Percentiles rank a stretch among this genome's conserved stretches.
Conservation (phyloP, 2,797 vertebrate genomes). For the Alosa sapidissima region DNA sequence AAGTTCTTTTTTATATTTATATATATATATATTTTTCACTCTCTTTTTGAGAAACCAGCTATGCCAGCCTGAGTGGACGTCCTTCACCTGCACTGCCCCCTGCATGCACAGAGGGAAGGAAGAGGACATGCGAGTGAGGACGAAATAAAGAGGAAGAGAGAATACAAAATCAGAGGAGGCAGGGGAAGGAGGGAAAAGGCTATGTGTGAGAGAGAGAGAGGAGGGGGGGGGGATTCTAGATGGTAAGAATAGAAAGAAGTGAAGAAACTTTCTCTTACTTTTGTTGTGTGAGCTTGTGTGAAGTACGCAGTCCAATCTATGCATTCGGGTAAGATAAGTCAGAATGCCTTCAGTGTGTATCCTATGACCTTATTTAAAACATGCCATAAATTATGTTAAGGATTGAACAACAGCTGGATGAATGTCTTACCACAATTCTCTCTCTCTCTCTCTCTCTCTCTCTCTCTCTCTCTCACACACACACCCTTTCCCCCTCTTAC, state of each 20-base stretch:
- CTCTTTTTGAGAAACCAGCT: neutral
- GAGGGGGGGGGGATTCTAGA: neutral
- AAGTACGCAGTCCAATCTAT: neutral
- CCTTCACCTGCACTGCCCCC: slow-evolving; percentile 4
- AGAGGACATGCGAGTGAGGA: neutral
- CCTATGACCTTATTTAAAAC: neutral
- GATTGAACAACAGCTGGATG: neutral
- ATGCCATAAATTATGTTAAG: neutral
- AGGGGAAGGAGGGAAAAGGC: neutral
- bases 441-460: neutral
- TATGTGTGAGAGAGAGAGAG: neutral
- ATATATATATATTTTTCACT: neutral
- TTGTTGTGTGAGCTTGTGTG: neutral
- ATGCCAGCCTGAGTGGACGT: neutral
- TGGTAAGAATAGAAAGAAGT: neutral
- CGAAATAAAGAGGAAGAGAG: neutral
- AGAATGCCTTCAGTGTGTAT: neutral
- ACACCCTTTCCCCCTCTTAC: neutral
- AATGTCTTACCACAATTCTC: neutral
- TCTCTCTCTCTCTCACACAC: neutral
- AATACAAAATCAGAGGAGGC: neutral
- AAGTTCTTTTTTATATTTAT: neutral
- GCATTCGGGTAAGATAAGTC: neutral
- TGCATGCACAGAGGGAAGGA: neutral
- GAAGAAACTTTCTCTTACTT: neutral